These are phyloP conservation scores for Phoenicopterus ruber DNA, from an alignment of 2,113 vertebrate genomes.

Conservation along the genomic window DNA sequence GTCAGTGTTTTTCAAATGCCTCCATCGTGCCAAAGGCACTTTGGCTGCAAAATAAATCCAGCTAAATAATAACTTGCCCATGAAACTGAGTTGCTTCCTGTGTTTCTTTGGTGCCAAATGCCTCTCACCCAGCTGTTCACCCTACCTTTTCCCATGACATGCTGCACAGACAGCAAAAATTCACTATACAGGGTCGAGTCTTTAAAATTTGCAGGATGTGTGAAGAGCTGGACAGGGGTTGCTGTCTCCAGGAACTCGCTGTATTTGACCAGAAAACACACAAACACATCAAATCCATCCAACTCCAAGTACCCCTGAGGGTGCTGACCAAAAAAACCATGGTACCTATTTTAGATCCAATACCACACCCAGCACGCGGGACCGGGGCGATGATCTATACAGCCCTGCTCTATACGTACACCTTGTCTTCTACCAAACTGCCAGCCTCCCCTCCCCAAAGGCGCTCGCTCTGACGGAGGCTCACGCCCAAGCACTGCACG, in stretches of 20 bases:
- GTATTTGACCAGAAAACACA: neutral
- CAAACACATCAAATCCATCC: neutral
- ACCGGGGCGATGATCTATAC: neutral
- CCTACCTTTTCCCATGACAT: neutral
- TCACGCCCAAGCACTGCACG: neutral
- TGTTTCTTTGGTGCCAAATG: neutral
- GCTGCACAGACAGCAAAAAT: neutral
- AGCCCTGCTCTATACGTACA: neutral
- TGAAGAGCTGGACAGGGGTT: neutral
- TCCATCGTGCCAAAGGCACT: neutral
- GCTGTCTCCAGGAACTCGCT: neutral
- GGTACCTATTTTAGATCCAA: neutral
- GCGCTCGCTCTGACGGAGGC: fast-evolving
- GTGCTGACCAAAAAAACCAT: neutral
- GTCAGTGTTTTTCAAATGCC: neutral
- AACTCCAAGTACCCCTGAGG: neutral
- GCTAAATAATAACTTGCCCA: neutral
- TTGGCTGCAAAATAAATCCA: neutral
- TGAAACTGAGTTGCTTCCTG: neutral
- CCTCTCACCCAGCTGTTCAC: neutral
- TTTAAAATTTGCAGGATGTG: neutral
- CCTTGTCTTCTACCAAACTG: neutral
- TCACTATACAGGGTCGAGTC: neutral
- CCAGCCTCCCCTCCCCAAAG: neutral
- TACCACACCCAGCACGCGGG: fast-evolving